Base-by-base conservation (phyloP, 2,888 invertebrate genomes). In the Anthophora plumipes region DNA sequence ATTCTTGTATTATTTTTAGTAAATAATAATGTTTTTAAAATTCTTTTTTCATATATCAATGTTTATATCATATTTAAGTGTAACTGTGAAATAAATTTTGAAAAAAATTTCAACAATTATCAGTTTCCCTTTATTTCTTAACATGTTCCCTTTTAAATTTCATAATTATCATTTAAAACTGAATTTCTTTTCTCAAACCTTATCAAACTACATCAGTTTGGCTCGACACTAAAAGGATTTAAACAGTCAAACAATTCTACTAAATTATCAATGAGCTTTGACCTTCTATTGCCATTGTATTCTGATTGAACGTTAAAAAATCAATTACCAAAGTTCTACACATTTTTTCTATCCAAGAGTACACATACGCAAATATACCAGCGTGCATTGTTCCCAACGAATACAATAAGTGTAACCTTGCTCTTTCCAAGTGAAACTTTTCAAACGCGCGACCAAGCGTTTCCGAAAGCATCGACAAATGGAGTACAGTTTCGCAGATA, bases 401-500 rank as follows among this genome's bases (percentile, higher is more conserved):
- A 54, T 6, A 39, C 48, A 43, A 67, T 48, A 71, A 71, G 41
- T 59, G 43, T 37, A 66, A 22, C 59, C 43, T 59, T 59, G 43
- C 48, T 52, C 31, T 31, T 31, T 31, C 22, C 39, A 25, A 31
- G 20, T 14, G 8, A 55, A 57, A 55, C 63, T 48, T 41, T 52
- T 17, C 5, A 22, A 31, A 25, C 31, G 17, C 59, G 20, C 17
- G 31, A 55, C 14, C 63, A 61, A 39, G 41, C 20, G 55, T 50
- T 75, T 55, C 43, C 46, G 43, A 37, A 43, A 71, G 31, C 67
- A 46, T n/a, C 55, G 25, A 52, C 70, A 41, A 70, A 73, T 43
- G 55, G 66, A 60, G 74, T 79, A 60, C 64, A 73, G 74, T 70
- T 74, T 60, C 66, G 11, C 46, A 12, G 60, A 68, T 68, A 68